phyloP scores from a whole-genome alignment of 1,140 invertebrate species.

The Campoletis sonorensis region DNA sequence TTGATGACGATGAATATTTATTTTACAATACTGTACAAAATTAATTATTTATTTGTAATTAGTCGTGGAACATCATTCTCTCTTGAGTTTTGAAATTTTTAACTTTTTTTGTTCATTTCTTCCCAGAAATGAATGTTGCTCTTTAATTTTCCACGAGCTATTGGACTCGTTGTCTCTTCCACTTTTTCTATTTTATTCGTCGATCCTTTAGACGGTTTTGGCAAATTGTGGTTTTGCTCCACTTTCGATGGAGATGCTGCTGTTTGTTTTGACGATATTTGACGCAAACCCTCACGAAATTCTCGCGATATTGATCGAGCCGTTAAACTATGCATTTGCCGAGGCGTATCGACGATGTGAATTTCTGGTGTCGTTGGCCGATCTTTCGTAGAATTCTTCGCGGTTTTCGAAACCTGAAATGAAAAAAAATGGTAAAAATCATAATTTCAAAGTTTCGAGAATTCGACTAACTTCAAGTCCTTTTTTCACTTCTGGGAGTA shows the following conservation, averaged over 20 bases:
- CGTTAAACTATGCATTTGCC: slow-evolving; percentile 87
- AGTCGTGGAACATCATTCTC: background rate
- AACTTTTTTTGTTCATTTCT: slow-evolving; percentile 50
- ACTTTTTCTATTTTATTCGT: too few species aligned
- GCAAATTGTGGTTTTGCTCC: too few species aligned
- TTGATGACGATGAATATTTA: slow-evolving; percentile 9
- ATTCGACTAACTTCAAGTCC: too few species aligned
- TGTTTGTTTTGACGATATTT: slow-evolving; percentile 64
- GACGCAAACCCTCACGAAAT: slow-evolving; percentile 82
- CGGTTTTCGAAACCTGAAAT: slow-evolving; percentile 53
- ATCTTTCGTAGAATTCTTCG: slow-evolving; percentile 56
- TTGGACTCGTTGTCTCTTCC: slow-evolving; percentile 48
- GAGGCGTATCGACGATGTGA: slow-evolving; percentile 68
- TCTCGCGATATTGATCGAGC: slow-evolving; percentile 87
- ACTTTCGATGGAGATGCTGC: slow-evolving; percentile 8
- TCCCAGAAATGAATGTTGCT: slow-evolving; percentile 73
- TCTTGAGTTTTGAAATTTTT: background rate
- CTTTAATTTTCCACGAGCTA: slow-evolving; percentile 66
- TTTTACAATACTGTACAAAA: slow-evolving; percentile 32
- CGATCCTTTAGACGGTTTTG: too few species aligned
- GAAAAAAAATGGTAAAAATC: too few species aligned
- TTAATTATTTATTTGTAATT: background rate
- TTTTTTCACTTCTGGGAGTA: too few species aligned
- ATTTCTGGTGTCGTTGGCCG: slow-evolving; percentile 68
- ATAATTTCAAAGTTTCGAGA: too few species aligned